phyloP scores from a whole-genome alignment of 1,140 invertebrate species.

The Panagrolaimus sp. region DNA sequence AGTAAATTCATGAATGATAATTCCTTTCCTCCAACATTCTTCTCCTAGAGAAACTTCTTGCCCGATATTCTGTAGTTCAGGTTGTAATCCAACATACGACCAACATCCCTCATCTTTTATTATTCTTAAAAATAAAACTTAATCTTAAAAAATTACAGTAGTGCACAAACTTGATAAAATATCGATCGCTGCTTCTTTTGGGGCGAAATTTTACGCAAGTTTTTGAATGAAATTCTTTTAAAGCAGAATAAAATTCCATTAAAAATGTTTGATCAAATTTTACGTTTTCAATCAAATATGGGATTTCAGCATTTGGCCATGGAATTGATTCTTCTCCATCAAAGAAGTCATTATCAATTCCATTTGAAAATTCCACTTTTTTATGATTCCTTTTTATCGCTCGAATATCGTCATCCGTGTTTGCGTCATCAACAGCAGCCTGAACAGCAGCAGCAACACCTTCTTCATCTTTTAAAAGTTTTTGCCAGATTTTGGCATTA shows the following conservation, averaged over 20 bases:
- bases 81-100: conserved; percentile 32
- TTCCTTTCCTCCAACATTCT: conserved; percentile 29
- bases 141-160: neutral
- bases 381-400: neutral
- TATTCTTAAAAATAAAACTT: neutral
- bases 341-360: neutral
- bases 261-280: conserved; percentile 12
- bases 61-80: conserved; percentile 22
- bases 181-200: conserved; percentile 15
- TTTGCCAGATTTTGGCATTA: neutral
- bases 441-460: too few species aligned
- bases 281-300: neutral
- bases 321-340: neutral
- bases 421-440: neutral
- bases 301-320: neutral
- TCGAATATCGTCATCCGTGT: conserved; percentile 9
- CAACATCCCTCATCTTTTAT: conserved; percentile 23
- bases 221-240: conserved; percentile 27
- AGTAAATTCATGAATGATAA: conserved; percentile 32
- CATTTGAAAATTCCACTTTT: neutral
- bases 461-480: neutral
- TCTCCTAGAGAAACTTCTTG: conserved; percentile 28
- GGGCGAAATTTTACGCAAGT: conserved; percentile 30
- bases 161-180: conserved; percentile 25
- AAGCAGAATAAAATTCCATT: conserved; percentile 14